Conservation (phyloP, 2,888 invertebrate genomes). For the Elegia similella region DNA sequence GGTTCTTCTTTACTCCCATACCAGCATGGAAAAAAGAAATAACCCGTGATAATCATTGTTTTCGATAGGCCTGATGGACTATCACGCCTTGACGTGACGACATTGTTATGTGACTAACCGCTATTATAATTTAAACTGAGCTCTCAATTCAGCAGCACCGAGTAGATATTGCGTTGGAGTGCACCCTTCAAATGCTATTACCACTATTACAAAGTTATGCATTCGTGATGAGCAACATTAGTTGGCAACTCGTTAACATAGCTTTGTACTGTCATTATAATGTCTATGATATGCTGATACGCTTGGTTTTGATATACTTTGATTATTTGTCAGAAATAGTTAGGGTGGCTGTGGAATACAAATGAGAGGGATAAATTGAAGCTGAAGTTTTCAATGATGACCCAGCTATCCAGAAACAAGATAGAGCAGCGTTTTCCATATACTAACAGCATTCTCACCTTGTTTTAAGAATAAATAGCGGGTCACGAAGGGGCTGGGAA, state of each 20-base stretch:
- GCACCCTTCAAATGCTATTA: constrained; percentile 8
- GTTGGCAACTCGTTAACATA: constrained; percentile 59
- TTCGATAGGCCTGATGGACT: no score
- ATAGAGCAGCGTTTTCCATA: no score
- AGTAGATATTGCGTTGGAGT: neutral
- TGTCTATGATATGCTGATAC: constrained; percentile 61
- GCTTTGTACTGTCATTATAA: constrained; percentile 64
- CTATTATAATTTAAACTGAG: neutral
- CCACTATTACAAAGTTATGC: constrained; percentile 50
- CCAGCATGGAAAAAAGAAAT: no score
- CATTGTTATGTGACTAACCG: neutral
- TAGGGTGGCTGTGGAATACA: constrained; percentile 2
- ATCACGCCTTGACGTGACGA: no score
- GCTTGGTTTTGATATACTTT: constrained; percentile 23
- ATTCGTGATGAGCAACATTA: constrained; percentile 68
- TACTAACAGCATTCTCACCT: no score
- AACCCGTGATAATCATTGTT: no score
- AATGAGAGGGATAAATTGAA: neutral
- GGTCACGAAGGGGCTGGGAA: no score
- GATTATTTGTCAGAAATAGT: constrained; percentile 5
- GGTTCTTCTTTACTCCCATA: no score
- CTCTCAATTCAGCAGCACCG: neutral
- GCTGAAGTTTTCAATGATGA: neutral
- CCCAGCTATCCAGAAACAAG: no score
- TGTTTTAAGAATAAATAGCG: no score